Percentiles rank a stretch among this genome's conserved stretches.
Evolutionary conservation across 2,113 vertebrate species (phyloP).

Genomic region (Cebus imitator): DNA sequence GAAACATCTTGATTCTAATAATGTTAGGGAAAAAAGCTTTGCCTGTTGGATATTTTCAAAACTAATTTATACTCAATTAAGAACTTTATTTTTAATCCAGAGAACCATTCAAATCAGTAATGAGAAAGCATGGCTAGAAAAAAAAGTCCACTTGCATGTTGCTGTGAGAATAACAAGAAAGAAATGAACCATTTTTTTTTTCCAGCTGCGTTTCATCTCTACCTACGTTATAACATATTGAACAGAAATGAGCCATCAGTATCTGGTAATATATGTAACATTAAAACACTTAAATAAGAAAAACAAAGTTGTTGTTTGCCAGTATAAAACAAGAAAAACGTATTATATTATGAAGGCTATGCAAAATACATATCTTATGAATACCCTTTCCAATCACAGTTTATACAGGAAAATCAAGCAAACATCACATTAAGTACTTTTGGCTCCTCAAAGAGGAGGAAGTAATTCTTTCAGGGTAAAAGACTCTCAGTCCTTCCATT

Average conservation of each 20-base stretch:
- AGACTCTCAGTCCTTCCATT: background rate
- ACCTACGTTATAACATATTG: background rate
- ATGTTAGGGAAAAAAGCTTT: constrained; percentile 42
- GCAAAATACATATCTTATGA: background rate
- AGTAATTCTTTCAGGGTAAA: background rate
- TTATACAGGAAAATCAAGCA: background rate
- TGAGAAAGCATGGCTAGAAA: constrained; percentile 61
- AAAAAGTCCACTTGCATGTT: background rate
- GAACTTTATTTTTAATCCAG: constrained; percentile 74
- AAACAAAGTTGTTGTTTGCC: background rate
- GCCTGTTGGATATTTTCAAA: constrained; percentile 75
- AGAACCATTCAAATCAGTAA: constrained; percentile 71
- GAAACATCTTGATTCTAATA: constrained; percentile 63
- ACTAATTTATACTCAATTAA: constrained; percentile 77
- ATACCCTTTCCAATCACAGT: background rate
- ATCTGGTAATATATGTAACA: background rate
- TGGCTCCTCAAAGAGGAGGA: background rate
- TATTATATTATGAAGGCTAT: background rate
- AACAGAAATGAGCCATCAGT: background rate
- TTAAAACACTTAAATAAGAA: background rate
- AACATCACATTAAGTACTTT: background rate
- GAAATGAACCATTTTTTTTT: background rate
- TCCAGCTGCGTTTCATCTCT: background rate
- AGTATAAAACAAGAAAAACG: background rate
- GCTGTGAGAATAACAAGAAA: background rate